These are phyloP conservation scores for Andrena haemorrhoa DNA, from an alignment of 2,888 invertebrate species.

Conservation along the genomic window DNA sequence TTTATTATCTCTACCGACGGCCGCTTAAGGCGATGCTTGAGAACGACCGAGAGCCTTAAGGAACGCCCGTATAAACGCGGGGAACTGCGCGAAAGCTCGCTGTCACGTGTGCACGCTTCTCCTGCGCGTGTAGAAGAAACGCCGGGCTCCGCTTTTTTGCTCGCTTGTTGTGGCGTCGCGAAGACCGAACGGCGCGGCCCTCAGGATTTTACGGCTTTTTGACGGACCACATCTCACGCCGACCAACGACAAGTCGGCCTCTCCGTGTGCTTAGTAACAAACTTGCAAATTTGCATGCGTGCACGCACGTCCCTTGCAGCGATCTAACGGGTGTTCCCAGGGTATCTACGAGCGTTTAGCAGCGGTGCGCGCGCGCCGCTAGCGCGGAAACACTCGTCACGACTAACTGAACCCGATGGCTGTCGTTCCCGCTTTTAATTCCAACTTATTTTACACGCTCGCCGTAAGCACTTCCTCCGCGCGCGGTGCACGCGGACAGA, in stretches of 20 bases:
- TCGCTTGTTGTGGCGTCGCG: slow-evolving; percentile 23
- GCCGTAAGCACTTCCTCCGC: not conserved
- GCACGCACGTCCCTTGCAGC: slow-evolving; percentile 53
- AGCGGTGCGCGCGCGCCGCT: no score
- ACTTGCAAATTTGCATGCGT: slow-evolving; percentile 82
- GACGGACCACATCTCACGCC: slow-evolving; percentile 84
- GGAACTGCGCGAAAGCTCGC: slow-evolving; percentile 60
- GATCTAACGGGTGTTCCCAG: slow-evolving; percentile 68
- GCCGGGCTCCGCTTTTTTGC: slow-evolving; percentile 12
- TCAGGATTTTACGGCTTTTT: slow-evolving; percentile 76
- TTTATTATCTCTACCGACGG: slow-evolving; percentile 68
- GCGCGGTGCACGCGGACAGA: not conserved
- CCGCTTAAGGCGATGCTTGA: slow-evolving; percentile 65
- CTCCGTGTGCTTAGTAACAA: slow-evolving; percentile 79
- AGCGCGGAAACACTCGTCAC: not conserved
- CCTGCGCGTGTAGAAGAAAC: not conserved
- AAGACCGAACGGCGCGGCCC: slow-evolving; percentile 65
- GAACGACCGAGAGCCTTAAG: slow-evolving; percentile 63
- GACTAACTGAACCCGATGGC: not conserved
- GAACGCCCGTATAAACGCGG: slow-evolving; percentile 64
- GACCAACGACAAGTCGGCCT: slow-evolving; percentile 74
- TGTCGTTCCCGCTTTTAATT: slow-evolving; percentile 17
- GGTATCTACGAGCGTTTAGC: not conserved
- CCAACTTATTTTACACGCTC: slow-evolving; percentile 2
- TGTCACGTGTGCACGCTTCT: slow-evolving; percentile 19